Conservation (phyloP, 2,888 invertebrate species). For the Pyrgus malvae region DNA sequence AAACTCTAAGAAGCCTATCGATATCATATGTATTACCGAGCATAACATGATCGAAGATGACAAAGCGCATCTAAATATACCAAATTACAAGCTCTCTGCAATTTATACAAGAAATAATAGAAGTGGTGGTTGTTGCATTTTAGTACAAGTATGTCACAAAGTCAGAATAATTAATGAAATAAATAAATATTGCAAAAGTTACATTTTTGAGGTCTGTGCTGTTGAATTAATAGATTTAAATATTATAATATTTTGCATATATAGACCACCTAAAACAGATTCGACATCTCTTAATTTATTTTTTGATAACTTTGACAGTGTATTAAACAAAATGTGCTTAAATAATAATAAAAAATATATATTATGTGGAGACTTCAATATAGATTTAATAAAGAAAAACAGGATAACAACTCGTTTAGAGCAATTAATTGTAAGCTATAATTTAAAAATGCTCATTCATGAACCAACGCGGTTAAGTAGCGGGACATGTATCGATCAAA, state of each 20-base stretch:
- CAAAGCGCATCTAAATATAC: neutral
- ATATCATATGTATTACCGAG: constrained; percentile 3
- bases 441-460: neutral
- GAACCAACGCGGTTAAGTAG: neutral
- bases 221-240: neutral
- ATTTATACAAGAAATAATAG: neutral
- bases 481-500: neutral
- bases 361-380: neutral
- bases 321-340: neutral
- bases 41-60: constrained; percentile 1
- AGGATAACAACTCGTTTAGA: neutral
- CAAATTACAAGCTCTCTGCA: neutral
- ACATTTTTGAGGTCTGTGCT: neutral
- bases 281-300: neutral
- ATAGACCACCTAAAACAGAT: neutral
- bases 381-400: neutral
- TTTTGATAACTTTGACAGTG: neutral
- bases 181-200: neutral
- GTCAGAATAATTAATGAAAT: neutral
- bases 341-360: neutral
- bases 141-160: neutral
- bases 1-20: neutral
- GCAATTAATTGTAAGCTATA: neutral
- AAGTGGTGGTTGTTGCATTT: constrained; percentile 3
- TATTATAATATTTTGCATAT: neutral